Evolutionary conservation across 2,113 vertebrate species (phyloP), one percentile per base, ranked within the genome.

Genomic region (Plecturocebus donacophilus): DNA sequence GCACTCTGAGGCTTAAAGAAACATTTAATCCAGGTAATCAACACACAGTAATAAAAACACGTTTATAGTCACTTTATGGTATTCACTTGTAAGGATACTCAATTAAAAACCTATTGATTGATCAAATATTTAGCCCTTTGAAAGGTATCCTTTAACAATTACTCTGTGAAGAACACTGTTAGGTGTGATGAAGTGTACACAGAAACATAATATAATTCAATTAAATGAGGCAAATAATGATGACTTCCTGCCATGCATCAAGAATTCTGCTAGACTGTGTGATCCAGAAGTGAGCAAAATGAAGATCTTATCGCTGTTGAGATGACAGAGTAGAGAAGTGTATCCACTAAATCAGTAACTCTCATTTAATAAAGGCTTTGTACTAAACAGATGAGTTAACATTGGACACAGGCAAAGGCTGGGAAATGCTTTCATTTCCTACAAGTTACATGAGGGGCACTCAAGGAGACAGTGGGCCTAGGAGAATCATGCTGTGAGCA

Each of bases 371-470:
- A 25, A 58, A 61, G 87, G 21, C n/a, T 49, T 49, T 0, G 1
- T 42, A 56, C 77, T 35, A 32, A 47, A 6, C 3, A 13, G 47
- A 7, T 0, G 20, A 40, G 76, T 16, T 32, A 21, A 19, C 0
- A 0, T 3, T 1, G 12, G 40, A 30, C 20, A 2, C 66, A 11
- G 19, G 42, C 1, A 5, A 12, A 8, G 5, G 2, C 1, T 61
- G 47, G 71, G 49, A 9, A 20, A 42, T 0, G 2, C 89, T 70
- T 20, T 6, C 23, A 2, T 9, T 21, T 54, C 68, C 71, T 21
- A 19, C 38, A 66, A 3, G 30, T 47, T 5, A 14, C 1, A 0
- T 0, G 0, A 4, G 2, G 1, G 17, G 68, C 2, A 3, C 38
- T 42, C 16, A 9, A 25, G 47, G 30, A 3, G 64, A 21, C 21